phyloP scores from a whole-genome alignment of 2,888 invertebrate species.

The Agapostemon virescens region DNA sequence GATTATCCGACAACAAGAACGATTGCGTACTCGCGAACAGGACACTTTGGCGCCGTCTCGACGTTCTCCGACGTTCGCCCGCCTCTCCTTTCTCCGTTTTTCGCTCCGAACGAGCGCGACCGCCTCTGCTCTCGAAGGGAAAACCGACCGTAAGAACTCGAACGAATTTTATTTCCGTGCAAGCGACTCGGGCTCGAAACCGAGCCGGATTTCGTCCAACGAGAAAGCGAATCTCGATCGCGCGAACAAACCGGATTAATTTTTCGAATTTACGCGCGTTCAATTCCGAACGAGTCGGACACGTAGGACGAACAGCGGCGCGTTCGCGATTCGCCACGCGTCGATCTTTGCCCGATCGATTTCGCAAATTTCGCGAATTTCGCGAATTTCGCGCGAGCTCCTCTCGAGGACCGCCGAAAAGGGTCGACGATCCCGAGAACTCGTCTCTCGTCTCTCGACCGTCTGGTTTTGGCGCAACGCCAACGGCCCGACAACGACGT shows the following conservation, averaged over 20 bases:
- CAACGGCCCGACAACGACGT: conserved; percentile 32
- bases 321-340: neutral
- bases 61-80: conserved; percentile 42
- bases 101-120: neutral
- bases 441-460: neutral
- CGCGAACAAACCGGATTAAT: neutral
- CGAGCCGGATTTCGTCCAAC: neutral
- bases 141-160: neutral
- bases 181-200: neutral
- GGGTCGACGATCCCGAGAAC: conserved; percentile 3
- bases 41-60: conserved; percentile 68
- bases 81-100: conserved; percentile 31
- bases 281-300: conserved; percentile 23
- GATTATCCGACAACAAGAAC: conserved; percentile 53
- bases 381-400: too few relatives aligned
- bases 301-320: conserved; percentile 60
- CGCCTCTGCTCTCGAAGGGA: conserved; percentile 21
- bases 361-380: neutral
- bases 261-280: conserved; percentile 10
- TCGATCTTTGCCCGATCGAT: neutral
- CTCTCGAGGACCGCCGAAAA: neutral
- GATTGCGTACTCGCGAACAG: conserved; percentile 65
- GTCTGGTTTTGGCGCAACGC: conserved; percentile 28
- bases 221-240: neutral
- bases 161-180: conserved; percentile 1